A percentile compares a stretch with the other conserved stretches of the same genome.
Evolutionary conservation across 2,113 vertebrate genomes (phyloP).

Genomic region (Dromaius novaehollandiae): DNA sequence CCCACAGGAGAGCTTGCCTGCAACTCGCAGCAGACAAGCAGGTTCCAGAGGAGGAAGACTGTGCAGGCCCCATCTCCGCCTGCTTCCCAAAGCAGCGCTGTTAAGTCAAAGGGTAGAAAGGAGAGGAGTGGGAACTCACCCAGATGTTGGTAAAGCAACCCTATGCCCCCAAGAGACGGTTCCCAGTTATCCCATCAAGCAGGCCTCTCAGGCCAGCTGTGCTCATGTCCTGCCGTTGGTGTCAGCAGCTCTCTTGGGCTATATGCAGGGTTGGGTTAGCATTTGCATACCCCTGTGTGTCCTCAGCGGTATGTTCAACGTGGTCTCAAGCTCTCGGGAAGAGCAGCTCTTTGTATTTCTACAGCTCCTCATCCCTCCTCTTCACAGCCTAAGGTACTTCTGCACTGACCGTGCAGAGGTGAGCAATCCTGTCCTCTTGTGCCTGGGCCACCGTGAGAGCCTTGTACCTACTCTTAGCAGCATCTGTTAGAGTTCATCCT

Average conservation of each 20-base stretch:
- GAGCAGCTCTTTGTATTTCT: neutral
- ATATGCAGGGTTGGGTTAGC: neutral
- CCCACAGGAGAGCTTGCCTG: neutral
- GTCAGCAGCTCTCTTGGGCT: neutral
- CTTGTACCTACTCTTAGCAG: neutral
- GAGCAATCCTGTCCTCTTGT: neutral
- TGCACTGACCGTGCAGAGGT: neutral
- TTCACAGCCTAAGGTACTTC: neutral
- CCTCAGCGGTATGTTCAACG: neutral
- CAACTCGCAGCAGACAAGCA: neutral
- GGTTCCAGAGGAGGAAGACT: neutral
- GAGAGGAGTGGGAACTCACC: neutral
- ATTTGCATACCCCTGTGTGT: rapidly evolving
- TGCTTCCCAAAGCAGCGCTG: neutral
- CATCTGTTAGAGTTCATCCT: neutral
- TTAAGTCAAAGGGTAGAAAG: neutral
- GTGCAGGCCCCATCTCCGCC: neutral
- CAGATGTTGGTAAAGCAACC: neutral
- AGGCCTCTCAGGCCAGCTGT: neutral
- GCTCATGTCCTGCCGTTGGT: neutral
- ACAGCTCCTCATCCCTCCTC: neutral
- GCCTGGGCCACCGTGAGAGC: neutral
- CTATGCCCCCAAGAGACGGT: neutral
- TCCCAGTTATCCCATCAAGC: neutral
- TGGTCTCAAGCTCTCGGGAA: neutral